Conservation (phyloP, 2,113 vertebrate genomes). For the Lophochroa leadbeateri region DNA sequence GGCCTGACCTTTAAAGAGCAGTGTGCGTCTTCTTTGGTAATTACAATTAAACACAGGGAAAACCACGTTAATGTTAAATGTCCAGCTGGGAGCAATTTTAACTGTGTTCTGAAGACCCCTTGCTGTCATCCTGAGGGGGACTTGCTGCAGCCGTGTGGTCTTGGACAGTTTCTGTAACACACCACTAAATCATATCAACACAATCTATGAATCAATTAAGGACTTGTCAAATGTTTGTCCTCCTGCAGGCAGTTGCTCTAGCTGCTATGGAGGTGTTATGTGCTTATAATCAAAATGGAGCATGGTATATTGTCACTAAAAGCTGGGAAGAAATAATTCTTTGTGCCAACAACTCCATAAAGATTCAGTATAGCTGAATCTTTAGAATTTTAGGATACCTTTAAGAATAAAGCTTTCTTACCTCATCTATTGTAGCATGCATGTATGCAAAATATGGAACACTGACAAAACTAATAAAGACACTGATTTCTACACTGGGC, state of each 20-base stretch:
- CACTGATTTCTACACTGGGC: background rate
- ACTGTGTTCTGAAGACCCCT: background rate
- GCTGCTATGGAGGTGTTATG: background rate
- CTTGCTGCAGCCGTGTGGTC: fast-evolving
- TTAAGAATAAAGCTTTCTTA: background rate
- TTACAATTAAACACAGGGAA: background rate
- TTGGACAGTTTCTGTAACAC: background rate
- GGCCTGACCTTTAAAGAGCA: background rate
- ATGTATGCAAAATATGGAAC: background rate
- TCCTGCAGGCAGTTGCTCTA: background rate
- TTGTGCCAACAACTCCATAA: background rate
- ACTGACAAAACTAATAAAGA: background rate
- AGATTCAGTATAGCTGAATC: background rate
- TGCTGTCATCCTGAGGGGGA: background rate
- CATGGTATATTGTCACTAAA: fast-evolving
- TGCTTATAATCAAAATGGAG: background rate
- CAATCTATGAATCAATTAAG: background rate
- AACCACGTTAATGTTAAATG: background rate
- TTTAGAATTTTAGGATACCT: background rate
- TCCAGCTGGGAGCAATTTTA: background rate
- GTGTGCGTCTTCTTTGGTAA: background rate
- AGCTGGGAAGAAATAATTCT: background rate
- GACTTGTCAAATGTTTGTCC: background rate
- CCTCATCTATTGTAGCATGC: background rate
- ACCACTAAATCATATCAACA: background rate